Conservation (phyloP, 1,140 invertebrate species). For the Ganaspis sp. region DNA sequence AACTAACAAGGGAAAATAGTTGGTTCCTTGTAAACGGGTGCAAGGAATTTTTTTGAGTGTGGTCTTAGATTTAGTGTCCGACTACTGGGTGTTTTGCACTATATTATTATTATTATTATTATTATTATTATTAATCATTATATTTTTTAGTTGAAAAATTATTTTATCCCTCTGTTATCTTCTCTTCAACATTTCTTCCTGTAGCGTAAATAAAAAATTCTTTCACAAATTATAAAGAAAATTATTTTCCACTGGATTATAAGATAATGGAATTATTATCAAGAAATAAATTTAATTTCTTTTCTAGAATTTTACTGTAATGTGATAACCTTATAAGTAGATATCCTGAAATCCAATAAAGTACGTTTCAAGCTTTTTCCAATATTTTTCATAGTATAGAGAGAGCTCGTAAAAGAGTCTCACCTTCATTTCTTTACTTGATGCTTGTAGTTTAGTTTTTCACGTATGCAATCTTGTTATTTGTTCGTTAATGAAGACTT, state of each 20-base stretch:
- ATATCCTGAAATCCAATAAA: slow-evolving; percentile 27
- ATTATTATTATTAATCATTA: too few species aligned
- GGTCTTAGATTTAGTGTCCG: too few species aligned
- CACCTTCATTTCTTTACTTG: background rate
- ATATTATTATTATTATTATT: too few species aligned
- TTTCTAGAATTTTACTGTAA: slow-evolving; percentile 5
- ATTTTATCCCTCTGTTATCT: too few species aligned
- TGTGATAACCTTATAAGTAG: slow-evolving; percentile 17
- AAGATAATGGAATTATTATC: background rate
- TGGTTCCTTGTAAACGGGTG: too few species aligned
- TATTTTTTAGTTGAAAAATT: too few species aligned
- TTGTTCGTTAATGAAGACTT: background rate
- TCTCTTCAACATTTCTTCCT: too few species aligned
- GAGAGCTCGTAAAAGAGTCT: background rate
- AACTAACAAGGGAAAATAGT: too few species aligned
- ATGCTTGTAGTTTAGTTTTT: background rate
- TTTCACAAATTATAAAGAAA: background rate
- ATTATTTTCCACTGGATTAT: background rate
- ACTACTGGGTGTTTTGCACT: too few species aligned
- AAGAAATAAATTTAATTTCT: background rate
- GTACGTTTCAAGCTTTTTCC: slow-evolving; percentile 27
- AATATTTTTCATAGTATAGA: slow-evolving; percentile 19
- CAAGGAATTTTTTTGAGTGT: too few species aligned
- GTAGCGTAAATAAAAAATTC: background rate
- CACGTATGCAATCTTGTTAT: background rate